These are phyloP conservation scores for Sinopyrophorus schimmeli DNA, from an alignment of 2,888 invertebrate genomes.

Conservation along the genomic window DNA sequence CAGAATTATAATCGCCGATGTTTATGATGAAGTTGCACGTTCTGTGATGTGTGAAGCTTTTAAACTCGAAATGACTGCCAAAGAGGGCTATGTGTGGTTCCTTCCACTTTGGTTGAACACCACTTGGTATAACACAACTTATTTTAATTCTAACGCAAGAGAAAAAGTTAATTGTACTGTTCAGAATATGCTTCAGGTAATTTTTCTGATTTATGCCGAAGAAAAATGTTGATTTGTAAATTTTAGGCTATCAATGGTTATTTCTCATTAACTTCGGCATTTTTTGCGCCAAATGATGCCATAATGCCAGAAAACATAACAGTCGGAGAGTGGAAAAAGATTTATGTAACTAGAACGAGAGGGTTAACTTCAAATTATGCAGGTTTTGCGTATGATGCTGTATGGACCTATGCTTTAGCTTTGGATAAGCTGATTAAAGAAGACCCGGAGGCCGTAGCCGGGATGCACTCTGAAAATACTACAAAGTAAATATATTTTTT, in stretches of 20 bases:
- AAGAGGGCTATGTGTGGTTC: conserved; percentile 83
- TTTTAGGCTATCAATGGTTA: conserved; percentile 72
- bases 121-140: conserved; percentile 65
- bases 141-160: conserved; percentile 51
- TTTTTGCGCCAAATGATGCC: conserved; percentile 63
- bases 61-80: conserved; percentile 68
- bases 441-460: conserved; percentile 62
- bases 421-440: conserved; percentile 65
- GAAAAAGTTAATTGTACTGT: conserved; percentile 63
- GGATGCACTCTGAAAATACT: conserved; percentile 60
- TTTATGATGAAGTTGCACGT: conserved; percentile 72
- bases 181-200: conserved; percentile 62
- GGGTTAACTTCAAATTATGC: conserved; percentile 64
- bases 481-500: conserved; percentile 53
- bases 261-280: conserved; percentile 69
- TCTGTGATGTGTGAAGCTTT: conserved; percentile 84
- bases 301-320: conserved; percentile 68
- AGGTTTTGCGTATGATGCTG: conserved; percentile 79
- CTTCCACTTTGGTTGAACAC: conserved; percentile 72
- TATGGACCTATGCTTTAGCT: conserved; percentile 78
- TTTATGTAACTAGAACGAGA: conserved; percentile 50
- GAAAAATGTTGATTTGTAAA: conserved; percentile 1
- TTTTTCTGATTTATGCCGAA: no score
- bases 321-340: conserved; percentile 64
- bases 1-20: conserved; percentile 78